Evolutionary conservation across 2,888 invertebrate species (phyloP), one percentile per base, ranked within the genome.

Genomic region (Spilosoma lubricipeda): DNA sequence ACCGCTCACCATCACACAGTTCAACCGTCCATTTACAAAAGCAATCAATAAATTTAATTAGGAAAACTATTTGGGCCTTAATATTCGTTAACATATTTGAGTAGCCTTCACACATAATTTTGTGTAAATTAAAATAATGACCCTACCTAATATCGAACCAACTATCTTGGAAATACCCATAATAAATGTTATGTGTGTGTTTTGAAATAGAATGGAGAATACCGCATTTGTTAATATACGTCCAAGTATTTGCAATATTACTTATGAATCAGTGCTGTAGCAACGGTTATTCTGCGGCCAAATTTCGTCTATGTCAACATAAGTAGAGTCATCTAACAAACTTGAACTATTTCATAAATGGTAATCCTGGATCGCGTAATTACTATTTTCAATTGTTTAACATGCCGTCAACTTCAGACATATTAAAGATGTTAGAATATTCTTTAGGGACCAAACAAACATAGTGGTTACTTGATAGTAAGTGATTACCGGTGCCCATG

Each of bases 141-240:
- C 69, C 69, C 3, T n/a, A 69, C 56, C 56, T 11, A 52, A 27
- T 39, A 36, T 59, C 23, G 36, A 52, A 33, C 33, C 23, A 11
- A 36, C 7, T 52, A 23, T 52, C 36, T 70, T 70, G 63, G 63
- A 45, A 45, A 70, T 63, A 70, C 63, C 70, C 20, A 63, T 70
- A 30, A 30, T 45, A 70, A 70, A 63, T 45, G 23, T 33, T 20
- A n/a, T 39, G 4, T 56, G 59, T 39, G 4, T 56, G 59, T 70
- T 59, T 30, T 70, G 63, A 27, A 70, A 70, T 42, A 70, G 20
- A 20, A 3, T 15, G 20, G 63, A 27, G 30, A 70, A 63, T 30
- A 63, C 70, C 42, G 8, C 23, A 70, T 70, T 63, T 30, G 30
- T 42, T 45, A 30, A 63, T 63, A 70, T 59, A 42, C 1, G 2